Base-by-base conservation (phyloP, 2,888 invertebrate species). In the Macropis europaea region DNA sequence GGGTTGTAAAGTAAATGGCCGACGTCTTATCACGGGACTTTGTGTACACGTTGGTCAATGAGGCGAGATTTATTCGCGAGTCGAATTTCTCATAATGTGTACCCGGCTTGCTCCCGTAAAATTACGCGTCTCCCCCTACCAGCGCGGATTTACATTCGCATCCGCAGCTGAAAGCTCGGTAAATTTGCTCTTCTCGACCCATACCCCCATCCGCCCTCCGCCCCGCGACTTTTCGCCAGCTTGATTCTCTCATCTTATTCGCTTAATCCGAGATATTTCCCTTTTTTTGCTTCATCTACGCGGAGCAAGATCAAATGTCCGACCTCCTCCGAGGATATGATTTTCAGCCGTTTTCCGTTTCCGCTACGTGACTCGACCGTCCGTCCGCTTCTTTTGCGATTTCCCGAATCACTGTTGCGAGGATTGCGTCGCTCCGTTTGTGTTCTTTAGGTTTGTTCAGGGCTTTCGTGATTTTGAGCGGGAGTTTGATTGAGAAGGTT, bases 1-100 rank as follows among this genome's bases (percentile, higher is more conserved):
- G n/a, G 43, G 13, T 56, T 50, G 56, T 56, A 64, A 56, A 71
- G 26, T 13, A 42, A 63, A 47, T 28, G 57, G 22, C 22, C 43
- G 22, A 43, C 47, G 30, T 13, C 50, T 40, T 56, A 36, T 71
- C 48, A 26, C 13, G 24, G 28, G 40, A 47, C 32, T 60, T 60
- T 53, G 67, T 24, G 19, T 45, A 34, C 22, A 32, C 59, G 38
- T 26, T 11, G n/a, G 19, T 11, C 57, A 50, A 48, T 50, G 63
- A 36, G 17, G 36, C 17, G 42, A 54, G 32, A 60, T 60, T 71
- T 60, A 54, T 61, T 54, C 28, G 13, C 53, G 17, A 47, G 40
- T 40, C 28, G 53, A 70, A 30, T n/a, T 28, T 24, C 9, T 19
- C 15, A 15, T 32, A n/a, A 38, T 30, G 47, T 32, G 7, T n/a